Evolutionary conservation across 2,797 vertebrate species (phyloP).

Genomic region (Myotis findleyi): DNA sequence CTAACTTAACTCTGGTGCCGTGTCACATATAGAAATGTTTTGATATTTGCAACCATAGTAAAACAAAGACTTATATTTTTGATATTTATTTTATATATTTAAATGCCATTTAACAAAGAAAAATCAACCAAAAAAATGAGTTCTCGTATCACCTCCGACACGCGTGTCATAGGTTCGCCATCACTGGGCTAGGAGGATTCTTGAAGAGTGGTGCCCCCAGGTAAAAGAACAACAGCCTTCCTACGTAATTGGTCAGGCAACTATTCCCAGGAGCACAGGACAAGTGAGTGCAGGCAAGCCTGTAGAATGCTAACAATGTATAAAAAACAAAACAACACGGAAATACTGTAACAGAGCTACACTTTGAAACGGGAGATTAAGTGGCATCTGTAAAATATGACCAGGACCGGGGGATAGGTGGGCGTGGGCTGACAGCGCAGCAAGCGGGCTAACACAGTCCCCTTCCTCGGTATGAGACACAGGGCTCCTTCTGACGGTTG

Average conservation of each 20-base stretch:
- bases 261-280: not conserved
- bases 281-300: not conserved
- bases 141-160: no score
- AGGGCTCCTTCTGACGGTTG: not conserved
- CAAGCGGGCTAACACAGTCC: accelerated
- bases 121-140: no score
- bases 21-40: no score
- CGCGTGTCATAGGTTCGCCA: no score
- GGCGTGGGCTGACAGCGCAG: accelerated
- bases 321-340: not conserved
- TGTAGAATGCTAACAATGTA: not conserved
- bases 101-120: no score
- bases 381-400: accelerated
- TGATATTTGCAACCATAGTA: no score
- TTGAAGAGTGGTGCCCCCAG: not conserved
- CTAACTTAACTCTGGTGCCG: no score
- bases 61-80: no score
- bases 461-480: accelerated
- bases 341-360: not conserved
- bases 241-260: not conserved
- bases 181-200: not conserved
- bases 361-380: not conserved
- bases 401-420: no score
- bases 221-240: not conserved
- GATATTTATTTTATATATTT: no score